Base-by-base conservation (phyloP, 2,888 invertebrate genomes). In the Drosophila neotestacea region DNA sequence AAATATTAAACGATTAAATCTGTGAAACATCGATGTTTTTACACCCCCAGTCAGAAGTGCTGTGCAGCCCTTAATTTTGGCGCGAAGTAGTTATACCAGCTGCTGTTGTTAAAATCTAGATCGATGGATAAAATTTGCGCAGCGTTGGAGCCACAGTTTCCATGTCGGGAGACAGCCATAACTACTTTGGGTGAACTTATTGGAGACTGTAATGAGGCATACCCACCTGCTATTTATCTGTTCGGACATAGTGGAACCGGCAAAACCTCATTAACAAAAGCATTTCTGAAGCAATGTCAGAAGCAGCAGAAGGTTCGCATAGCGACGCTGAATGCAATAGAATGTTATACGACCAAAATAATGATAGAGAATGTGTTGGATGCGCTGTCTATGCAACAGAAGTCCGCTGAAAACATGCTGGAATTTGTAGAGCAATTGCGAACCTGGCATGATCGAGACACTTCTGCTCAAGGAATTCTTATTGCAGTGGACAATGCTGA, bases 241-340 rank as follows among this genome's bases (percentile, higher is more conserved):
- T 95, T 95, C 91, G 98, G 98, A n/a, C 96, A 96, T 90, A 95
- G 96, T 78, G 95, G 96, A 9, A 96, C 96, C 27, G 98, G 97
- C 32, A 98, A 98, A 93, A 95, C 95, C n/a, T 91, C 95, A 16
- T 94, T 97, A 64, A 91, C 96, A 4, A 93, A 93, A 58, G 93
- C 94, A 9, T 92, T 96, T 10, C 91, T 98, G 4, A 89, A 93
- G 41, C 90, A 94, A 55, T 94, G 95, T 72, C 56, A 55, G 9
- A 67, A 74, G 4, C 94, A 94, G 91, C 90, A 89, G 46, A 93
- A 94, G 82, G 95, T 95, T 34, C 72, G 79, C 22, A 55, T 65
- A 4, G 90, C 75, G 1, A 90, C 94, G 41, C 93, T 98, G 32
- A 96, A 97, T 93, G 96, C 97, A 90, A 94, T 97, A 6, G 97